phyloP scores from a whole-genome alignment of 2,113 vertebrate species.

The Osmerus eperlanus region DNA sequence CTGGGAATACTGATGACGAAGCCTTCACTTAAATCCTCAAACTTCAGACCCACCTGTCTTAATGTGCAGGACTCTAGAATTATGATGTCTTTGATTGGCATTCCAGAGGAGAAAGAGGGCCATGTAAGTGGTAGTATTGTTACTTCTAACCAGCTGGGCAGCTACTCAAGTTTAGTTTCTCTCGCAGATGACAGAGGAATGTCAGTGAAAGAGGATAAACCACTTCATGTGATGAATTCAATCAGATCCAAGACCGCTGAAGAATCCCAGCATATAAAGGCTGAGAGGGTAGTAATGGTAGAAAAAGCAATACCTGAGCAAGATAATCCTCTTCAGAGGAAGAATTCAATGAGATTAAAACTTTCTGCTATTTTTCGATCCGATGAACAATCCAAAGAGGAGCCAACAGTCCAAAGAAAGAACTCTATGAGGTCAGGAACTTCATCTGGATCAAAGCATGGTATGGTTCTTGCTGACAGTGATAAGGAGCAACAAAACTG shows the following conservation, averaged over 20 bases:
- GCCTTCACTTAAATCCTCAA: conserved; percentile 69
- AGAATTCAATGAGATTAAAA: not conserved
- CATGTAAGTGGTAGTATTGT: conserved; percentile 71
- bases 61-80: conserved; percentile 76
- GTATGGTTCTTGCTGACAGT: too few species aligned
- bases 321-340: not conserved
- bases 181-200: conserved; percentile 41
- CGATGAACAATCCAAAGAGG: not conserved
- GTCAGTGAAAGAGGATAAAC: conserved; percentile 49
- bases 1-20: conserved; percentile 67
- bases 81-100: conserved; percentile 78
- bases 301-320: too few species aligned
- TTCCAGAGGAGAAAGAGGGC: conserved; percentile 85
- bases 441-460: too few species aligned
- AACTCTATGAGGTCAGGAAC: not conserved
- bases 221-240: conserved; percentile 21
- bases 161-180: conserved; percentile 41
- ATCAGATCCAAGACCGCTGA: too few species aligned
- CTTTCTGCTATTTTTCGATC: not conserved
- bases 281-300: too few species aligned
- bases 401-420: not conserved
- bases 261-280: too few species aligned
- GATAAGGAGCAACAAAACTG: too few species aligned
- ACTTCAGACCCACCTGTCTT: conserved; percentile 72
- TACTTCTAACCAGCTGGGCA: conserved; percentile 73